Base-by-base conservation (phyloP, 2,888 invertebrate species). In the Polyommatus icarus region DNA sequence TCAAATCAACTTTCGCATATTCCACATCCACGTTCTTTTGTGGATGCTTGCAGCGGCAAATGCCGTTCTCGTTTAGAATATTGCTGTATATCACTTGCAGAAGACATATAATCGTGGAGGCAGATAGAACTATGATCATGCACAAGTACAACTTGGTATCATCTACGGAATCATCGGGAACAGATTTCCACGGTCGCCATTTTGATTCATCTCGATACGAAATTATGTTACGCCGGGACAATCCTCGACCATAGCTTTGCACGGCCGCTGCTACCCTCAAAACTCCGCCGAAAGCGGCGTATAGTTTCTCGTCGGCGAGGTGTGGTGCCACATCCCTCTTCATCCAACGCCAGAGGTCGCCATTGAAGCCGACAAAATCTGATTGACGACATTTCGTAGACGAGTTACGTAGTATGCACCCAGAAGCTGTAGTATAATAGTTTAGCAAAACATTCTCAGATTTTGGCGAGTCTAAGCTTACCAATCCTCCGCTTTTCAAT, bases 311-410 rank as follows among this genome's bases (percentile, higher is more conserved):
- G 71, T 93, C 92, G 1, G 84, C 81, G 5, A 94, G 85, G 81
- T 90, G 92, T 7, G 92, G 89, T 4, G 93, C 91, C 0, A 94
- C 89, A 12, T 91, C 89, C 20, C 87, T 87, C 81, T 92, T 92
- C 91, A 94, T 89, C 93, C 93, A 94, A 79, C 90, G 89, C 93
- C 93, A 93, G 67, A 94, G 81, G 36, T 91, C 91, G 77, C 89
- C 91, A 80, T 93, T 92, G 76, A 93, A 93, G 81, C 87, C 90
- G 3, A 91, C 86, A 76, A 92, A 92, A 82, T 93, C 93, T 0
- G 85, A 79, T 80, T 92, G 92, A 1, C 93, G 88, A 81, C 94
- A 94, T 8, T 81, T 83, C 61, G 82, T 78, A 1, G 94, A 91
- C 1, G 94, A 93, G 76, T 83, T 88, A 1, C 83, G 84, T 77